Percentiles rank a stretch among this genome's conserved stretches.
Evolutionary conservation across 1,140 invertebrate species (phyloP).

Genomic region (Leptinotarsa lineolata): DNA sequence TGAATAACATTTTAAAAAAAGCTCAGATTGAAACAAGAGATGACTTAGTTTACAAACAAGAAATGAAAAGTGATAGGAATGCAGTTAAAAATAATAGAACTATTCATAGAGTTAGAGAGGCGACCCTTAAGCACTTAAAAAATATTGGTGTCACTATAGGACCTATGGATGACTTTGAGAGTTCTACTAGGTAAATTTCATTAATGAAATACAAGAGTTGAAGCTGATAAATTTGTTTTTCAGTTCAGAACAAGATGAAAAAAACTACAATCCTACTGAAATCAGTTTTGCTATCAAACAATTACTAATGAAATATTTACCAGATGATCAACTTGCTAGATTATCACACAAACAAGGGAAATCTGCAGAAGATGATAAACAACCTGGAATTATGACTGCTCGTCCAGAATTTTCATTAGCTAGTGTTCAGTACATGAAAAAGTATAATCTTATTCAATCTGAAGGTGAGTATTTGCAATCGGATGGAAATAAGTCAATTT

Average conservation of each 20-base stretch:
- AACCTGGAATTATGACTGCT: constrained; percentile 36
- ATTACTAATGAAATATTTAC: constrained; percentile 68
- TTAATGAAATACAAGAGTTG: constrained; percentile 3
- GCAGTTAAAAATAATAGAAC: constrained; percentile 40
- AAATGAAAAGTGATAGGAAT: constrained; percentile 22
- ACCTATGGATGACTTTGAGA: constrained; percentile 33
- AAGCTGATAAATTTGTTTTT: constrained; percentile 3
- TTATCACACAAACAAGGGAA: constrained; percentile 41
- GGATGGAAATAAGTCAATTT: constrained; percentile 26
- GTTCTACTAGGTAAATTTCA: constrained; percentile 20
- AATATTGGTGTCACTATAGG: constrained; percentile 58
- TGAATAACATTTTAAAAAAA: constrained; percentile 61
- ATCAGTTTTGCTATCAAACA: constrained; percentile 61
- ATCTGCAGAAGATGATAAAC: constrained; percentile 14
- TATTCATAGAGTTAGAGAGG: constrained; percentile 57
- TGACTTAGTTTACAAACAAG: constrained; percentile 32
- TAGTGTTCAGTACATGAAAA: constrained; percentile 69
- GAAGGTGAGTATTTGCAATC: constrained; percentile 20
- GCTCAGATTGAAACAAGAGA: constrained; percentile 44
- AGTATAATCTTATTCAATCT: constrained; percentile 60
- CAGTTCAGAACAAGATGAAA: constrained; percentile 22
- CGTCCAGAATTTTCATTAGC: constrained; percentile 65
- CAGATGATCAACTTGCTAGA: constrained; percentile 59
- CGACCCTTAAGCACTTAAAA: constrained; percentile 59
- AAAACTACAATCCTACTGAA: constrained; percentile 37